Evolutionary conservation across 2,888 invertebrate genomes (phyloP).

Genomic region (Ectropis crepuscularia): DNA sequence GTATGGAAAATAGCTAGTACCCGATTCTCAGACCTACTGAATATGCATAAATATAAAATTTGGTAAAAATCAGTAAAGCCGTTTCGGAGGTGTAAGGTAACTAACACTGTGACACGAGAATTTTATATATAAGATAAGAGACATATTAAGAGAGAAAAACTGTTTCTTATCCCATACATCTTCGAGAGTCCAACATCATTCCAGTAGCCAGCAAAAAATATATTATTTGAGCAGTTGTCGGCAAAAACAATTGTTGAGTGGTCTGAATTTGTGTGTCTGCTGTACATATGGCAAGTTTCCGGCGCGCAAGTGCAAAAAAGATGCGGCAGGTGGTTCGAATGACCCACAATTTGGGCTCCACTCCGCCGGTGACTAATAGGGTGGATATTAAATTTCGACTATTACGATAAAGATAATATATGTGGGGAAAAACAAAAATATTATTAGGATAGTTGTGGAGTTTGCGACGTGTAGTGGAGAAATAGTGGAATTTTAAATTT

Average conservation of each 20-base stretch:
- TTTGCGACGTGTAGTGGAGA: not conserved
- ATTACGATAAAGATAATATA: not conserved
- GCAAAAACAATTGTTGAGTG: conserved; percentile 28
- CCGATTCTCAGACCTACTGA: no score
- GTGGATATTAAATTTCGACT: conserved; percentile 17
- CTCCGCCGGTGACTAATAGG: conserved; percentile 40
- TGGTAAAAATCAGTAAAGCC: no score
- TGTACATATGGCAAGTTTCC: conserved; percentile 45
- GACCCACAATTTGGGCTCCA: conserved; percentile 44
- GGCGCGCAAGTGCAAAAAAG: conserved; percentile 38
- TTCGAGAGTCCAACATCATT: not conserved
- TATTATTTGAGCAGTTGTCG: conserved; percentile 31
- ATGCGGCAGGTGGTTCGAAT: conserved; percentile 46
- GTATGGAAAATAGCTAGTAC: no score
- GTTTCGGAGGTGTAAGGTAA: no score
- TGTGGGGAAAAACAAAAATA: not conserved
- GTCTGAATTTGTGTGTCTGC: conserved; percentile 39
- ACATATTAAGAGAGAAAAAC: not conserved
- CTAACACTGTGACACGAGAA: no score
- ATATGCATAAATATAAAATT: no score
- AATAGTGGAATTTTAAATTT: no score
- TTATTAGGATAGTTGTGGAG: not conserved
- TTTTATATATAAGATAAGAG: not conserved
- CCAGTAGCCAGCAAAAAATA: conserved; percentile 8
- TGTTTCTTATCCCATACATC: not conserved